Evolutionary conservation across 2,113 vertebrate genomes (phyloP).

Genomic region (Passerina amoena): DNA sequence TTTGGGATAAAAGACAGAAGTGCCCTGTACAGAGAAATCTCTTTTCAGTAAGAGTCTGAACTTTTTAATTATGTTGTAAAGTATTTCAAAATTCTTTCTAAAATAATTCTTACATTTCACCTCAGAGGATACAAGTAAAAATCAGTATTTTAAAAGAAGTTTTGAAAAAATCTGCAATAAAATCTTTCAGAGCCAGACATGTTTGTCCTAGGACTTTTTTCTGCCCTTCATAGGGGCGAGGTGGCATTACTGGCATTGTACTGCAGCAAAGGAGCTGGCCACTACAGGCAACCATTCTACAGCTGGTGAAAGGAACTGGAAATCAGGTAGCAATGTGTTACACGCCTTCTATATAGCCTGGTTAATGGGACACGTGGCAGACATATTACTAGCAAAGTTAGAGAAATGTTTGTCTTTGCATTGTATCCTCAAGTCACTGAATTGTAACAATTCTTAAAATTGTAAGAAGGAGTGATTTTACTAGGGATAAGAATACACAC

Average conservation of each 20-base stretch:
- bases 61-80: not conserved
- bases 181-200: not conserved
- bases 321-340: not conserved
- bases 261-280: not conserved
- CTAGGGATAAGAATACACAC: constrained; percentile 51
- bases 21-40: not conserved
- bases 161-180: not conserved
- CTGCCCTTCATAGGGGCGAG: fast-evolving
- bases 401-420: constrained; percentile 13
- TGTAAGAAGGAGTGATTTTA: constrained; percentile 30
- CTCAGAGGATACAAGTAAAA: not conserved
- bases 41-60: not conserved
- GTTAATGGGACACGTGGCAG: not conserved
- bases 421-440: not conserved
- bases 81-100: not conserved
- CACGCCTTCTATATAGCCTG: not conserved
- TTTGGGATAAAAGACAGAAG: not conserved
- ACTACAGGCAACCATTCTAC: not conserved
- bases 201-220: not conserved
- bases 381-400: not conserved
- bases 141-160: not conserved
- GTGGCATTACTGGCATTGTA: not conserved
- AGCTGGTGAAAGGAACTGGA: not conserved
- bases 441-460: constrained; percentile 21
- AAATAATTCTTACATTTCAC: not conserved